phyloP scores from a whole-genome alignment of 2,888 invertebrate species.

The Aphidius colemani region DNA sequence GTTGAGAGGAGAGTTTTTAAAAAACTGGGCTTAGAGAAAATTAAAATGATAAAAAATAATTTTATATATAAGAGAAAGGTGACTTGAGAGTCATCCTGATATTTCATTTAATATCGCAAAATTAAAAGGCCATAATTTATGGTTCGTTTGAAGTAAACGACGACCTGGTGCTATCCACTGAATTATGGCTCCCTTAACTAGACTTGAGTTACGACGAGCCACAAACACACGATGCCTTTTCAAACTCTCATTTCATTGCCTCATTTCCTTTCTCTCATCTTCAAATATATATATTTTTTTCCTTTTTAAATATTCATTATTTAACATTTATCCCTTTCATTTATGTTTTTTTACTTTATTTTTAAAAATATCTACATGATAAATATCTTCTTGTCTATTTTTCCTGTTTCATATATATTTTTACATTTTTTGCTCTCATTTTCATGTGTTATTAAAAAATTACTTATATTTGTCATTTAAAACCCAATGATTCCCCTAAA shows the following conservation, averaged over 20 bases:
- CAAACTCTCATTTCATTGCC: conserved; percentile 25
- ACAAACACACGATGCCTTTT: conserved; percentile 38
- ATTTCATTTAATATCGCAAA: conserved; percentile 57
- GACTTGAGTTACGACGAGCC: conserved; percentile 58
- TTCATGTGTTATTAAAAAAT: too few relatives aligned
- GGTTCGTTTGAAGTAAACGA: conserved; percentile 55
- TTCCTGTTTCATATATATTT: too few relatives aligned
- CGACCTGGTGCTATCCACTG: conserved; percentile 57
- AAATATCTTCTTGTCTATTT: too few relatives aligned
- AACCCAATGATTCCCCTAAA: too few relatives aligned
- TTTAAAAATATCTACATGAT: too few relatives aligned
- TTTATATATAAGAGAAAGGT: too few relatives aligned
- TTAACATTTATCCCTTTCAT: conserved; percentile 16
- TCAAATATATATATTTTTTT: conserved; percentile 30
- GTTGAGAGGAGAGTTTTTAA: too few relatives aligned
- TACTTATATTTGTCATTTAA: too few relatives aligned
- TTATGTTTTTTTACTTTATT: too few relatives aligned
- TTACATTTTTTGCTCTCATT: too few relatives aligned
- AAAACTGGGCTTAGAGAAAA: too few relatives aligned
- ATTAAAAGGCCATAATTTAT: conserved; percentile 58
- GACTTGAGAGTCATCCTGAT: conserved; percentile 37
- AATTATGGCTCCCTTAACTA: conserved; percentile 60
- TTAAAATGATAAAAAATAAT: too few relatives aligned
- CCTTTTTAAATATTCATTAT: conserved; percentile 29
- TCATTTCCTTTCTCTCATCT: conserved; percentile 18